Conservation (phyloP, 2,797 vertebrate genomes). For the Acomys russatus region DNA sequence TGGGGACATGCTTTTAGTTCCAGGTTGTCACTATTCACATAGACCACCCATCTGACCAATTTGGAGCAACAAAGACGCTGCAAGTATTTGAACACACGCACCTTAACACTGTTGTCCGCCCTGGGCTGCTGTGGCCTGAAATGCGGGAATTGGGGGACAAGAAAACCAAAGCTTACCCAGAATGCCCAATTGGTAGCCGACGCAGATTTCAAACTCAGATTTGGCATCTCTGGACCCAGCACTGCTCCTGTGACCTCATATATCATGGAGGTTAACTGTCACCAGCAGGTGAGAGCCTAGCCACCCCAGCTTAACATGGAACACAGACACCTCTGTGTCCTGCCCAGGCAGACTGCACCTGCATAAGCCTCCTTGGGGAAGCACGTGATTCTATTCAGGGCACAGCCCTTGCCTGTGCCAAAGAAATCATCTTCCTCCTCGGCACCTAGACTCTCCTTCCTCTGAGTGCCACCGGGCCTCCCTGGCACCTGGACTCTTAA, state of each 20-base stretch:
- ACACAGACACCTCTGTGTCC: fast-evolving
- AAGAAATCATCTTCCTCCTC: neutral
- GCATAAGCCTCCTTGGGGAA: fast-evolving
- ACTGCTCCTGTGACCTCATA: neutral
- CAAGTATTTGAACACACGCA: neutral
- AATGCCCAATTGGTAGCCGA: neutral
- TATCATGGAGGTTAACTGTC: neutral
- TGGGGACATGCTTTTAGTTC: neutral
- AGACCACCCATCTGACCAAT: neutral
- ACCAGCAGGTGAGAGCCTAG: neutral
- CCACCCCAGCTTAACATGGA: neutral
- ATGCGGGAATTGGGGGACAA: neutral
- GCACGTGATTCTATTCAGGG: neutral
- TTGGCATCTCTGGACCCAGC: neutral
- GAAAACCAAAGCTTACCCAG: neutral
- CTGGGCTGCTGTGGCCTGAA: neutral
- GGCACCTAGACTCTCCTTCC: neutral
- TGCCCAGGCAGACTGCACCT: neutral
- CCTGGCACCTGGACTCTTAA: neutral
- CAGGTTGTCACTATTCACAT: no score
- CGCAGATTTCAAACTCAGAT: neutral
- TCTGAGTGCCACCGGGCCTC: no score
- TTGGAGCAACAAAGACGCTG: neutral
- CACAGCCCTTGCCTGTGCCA: neutral
- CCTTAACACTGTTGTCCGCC: neutral